Evolutionary conservation across 2,888 invertebrate species (phyloP), one percentile per base, ranked within the genome.

Genomic region (Morpho deidamia): DNA sequence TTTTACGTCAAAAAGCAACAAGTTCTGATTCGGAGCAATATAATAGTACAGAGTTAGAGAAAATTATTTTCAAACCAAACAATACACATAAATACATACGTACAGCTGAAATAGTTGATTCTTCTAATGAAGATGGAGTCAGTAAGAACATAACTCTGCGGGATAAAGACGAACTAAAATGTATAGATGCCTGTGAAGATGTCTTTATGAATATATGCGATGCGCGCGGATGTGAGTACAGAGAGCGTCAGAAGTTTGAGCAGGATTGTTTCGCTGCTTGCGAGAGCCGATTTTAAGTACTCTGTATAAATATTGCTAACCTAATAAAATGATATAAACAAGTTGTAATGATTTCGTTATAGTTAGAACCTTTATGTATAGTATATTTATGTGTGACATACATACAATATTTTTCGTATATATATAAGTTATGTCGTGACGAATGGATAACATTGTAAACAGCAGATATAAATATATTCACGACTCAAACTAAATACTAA

Each of bases 191-290:
- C 0, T 81, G 81, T 43, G 50, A 50, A 3, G 57, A 52, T 0
- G 65, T 71, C 0, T 68, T 66, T 10, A 64, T 46, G 32, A 58
- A 51, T 11, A 51, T 63, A 0, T 74, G 73, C n/a, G n/a, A 39
- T 4, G 10, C 11, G 1, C 56, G 39, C 11, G 34, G 45, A 7
- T 80, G 79, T 52, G 64, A 63, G 1, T 48, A 49, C 0, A 61
- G 50, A 35, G 57, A 75, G 35, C 71, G 68, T 44, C 64, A 11
- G 8, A 49, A 40, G 0, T 65, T 74, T 9, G 69, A 57, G 41
- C 67, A 47, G 1, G 62, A 68, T 39, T 80, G 80, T 33, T 68
- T 63, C 40, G 58, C n/a, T 5, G 58, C 55, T n/a, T 81, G 81
- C 54, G 63, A 59, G 14, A 51, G 53, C 1, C 59, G 60, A 23